Evolutionary conservation across 2,113 vertebrate species (phyloP), one percentile per base, ranked within the genome.

Genomic region (Pelodiscus sinensis): DNA sequence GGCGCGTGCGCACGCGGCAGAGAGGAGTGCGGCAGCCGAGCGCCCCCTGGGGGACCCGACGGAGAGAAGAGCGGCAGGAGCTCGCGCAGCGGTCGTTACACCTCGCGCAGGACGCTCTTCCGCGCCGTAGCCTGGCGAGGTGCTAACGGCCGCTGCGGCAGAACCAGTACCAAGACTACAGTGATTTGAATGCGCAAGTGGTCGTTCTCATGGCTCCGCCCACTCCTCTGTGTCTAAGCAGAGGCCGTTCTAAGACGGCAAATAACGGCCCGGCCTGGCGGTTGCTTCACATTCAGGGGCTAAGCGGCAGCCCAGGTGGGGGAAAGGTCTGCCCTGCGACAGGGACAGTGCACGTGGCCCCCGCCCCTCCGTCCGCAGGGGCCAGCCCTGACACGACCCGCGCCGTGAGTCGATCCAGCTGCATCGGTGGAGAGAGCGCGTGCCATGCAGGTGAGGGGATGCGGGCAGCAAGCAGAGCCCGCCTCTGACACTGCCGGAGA

Each of bases 381-480:
- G 52, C 19, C 44, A 38, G 19, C n/a, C 19, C 50, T 16, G 79
- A 6, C 13, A 31, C 19, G 12, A 8, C 5, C 4, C 16, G 5
- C 10, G 5, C 60, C 14, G 29, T 12, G 62, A 71, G n/a, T 9
- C 13, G 7, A 15, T 2, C 3, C 4, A 2, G 75, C 4, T 19
- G 38, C 52, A 6, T 1, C 24, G 1, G 1, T 3, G 73, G 58
- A 29, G 38, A 27, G 16, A 18, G 27, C 52, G 31, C 52, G 0
- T 24, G 83, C 15, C 85, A 96, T 96, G 97, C 96, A 97, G 96
- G 97, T 94, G 84, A 94, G 93, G 2, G 1, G 25, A 25, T 35
- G 1, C 12, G 0, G 19, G 55, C 52, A 1, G 13, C n/a, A 3
- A 6, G 4, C 4, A 31, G 31, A 35, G 51, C 8, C 29, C 8